These are phyloP conservation scores for Paratilapia polleni DNA, from an alignment of 2,113 vertebrate species.

Conservation along the genomic window DNA sequence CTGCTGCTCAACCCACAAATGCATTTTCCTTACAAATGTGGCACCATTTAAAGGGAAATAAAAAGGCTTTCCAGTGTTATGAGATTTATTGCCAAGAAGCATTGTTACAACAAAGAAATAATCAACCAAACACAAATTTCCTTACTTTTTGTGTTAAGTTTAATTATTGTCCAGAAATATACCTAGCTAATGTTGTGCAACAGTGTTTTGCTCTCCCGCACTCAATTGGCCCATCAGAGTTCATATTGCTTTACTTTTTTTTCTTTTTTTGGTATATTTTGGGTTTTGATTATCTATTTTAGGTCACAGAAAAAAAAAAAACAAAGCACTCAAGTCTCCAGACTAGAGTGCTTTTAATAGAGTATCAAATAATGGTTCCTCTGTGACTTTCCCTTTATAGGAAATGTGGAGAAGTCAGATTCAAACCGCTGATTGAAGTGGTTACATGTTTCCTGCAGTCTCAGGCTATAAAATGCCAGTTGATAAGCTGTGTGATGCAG, in stretches of 20 bases:
- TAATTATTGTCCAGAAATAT: not conserved
- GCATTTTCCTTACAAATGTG: too few species aligned
- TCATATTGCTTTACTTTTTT: not conserved
- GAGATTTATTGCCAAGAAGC: too few species aligned
- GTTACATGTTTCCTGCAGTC: slow-evolving; percentile 1
- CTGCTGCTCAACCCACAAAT: too few species aligned
- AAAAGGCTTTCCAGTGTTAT: too few species aligned
- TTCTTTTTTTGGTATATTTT: not conserved
- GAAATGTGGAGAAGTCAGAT: not conserved
- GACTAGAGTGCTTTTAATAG: not conserved
- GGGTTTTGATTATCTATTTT: not conserved
- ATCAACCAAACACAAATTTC: too few species aligned
- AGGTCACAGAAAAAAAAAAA: not conserved
- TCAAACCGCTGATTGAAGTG: slow-evolving; percentile 2
- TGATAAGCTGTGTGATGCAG: not conserved
- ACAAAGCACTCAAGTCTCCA: not conserved
- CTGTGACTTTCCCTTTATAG: not conserved
- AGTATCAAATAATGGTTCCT: not conserved
- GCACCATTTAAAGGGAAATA: too few species aligned
- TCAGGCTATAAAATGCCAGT: not conserved
- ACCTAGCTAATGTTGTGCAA: not conserved
- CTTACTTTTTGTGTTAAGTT: too few species aligned
- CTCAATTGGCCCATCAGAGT: not conserved
- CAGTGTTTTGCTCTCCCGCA: not conserved
- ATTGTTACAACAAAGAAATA: too few species aligned